Percentiles rank a stretch among this genome's conserved stretches.
These are phyloP conservation scores for Empidonax traillii DNA, from an alignment of 2,113 vertebrate genomes.

Conservation along the genomic window DNA sequence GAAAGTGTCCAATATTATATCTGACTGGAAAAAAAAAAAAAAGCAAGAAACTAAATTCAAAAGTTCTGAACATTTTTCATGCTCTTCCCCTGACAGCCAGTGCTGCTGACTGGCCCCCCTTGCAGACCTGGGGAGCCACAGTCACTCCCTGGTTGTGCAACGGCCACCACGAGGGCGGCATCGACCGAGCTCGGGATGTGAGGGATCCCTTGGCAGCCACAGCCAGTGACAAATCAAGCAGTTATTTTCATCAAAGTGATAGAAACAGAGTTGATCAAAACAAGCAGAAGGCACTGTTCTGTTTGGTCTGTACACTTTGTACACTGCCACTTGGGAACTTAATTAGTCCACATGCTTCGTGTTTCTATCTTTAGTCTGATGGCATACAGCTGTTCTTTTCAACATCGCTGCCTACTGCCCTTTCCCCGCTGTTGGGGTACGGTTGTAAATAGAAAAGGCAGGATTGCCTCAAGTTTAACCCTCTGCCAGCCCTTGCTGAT, in stretches of 20 bases:
- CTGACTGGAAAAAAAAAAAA: not conserved
- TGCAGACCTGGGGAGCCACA: not conserved
- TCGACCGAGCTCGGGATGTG: rapidly evolving
- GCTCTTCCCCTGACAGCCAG: rapidly evolving
- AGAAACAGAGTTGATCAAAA: constrained; percentile 29
- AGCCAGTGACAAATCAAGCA: rapidly evolving
- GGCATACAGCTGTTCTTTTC: constrained; percentile 37
- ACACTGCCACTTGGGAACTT: constrained; percentile 32
- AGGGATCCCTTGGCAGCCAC: not conserved
- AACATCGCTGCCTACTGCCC: not conserved
- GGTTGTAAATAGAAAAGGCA: rapidly evolving
- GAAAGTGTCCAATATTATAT: not conserved
- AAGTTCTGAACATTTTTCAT: not conserved
- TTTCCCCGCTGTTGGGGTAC: not conserved
- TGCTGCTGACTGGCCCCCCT: not conserved
- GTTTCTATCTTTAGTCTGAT: constrained; percentile 49
- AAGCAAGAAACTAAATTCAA: not conserved
- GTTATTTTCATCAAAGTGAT: constrained; percentile 23
- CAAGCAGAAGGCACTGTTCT: constrained; percentile 46
- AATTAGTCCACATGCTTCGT: constrained; percentile 10
- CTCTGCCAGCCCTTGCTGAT: not conserved
- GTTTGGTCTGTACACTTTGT: constrained; percentile 29
- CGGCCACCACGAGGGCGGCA: not conserved
- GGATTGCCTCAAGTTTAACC: not conserved
- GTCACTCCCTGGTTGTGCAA: not conserved